Percentiles rank a stretch among this genome's conserved stretches.
phyloP scores from a whole-genome alignment of 2,113 vertebrate species.

The Heterotilapia buettikoferi region DNA sequence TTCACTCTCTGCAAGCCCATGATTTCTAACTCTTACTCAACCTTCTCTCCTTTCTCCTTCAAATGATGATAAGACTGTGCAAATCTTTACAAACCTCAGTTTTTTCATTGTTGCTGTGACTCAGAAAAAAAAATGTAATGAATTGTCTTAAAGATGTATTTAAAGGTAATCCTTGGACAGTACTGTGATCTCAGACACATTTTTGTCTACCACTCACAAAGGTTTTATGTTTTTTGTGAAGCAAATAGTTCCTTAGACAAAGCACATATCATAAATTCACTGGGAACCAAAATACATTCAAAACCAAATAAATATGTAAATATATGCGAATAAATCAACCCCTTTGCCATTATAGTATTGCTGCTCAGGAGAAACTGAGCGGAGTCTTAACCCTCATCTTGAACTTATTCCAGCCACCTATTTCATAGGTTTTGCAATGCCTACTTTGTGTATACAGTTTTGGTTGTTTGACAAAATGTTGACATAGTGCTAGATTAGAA shows the following conservation, averaged over 20 bases:
- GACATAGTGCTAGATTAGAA: not conserved
- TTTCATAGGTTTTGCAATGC: not conserved
- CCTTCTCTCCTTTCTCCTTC: not conserved
- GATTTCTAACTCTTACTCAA: not conserved
- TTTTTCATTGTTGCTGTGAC: not conserved
- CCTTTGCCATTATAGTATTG: not conserved
- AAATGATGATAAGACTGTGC: not conserved
- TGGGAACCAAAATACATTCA: not conserved
- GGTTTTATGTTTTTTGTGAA: not conserved
- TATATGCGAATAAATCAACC: not conserved
- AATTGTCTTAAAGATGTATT: not conserved
- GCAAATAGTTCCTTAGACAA: not conserved
- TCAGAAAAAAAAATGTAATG: not conserved
- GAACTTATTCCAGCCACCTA: not conserved
- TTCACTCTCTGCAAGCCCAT: not conserved
- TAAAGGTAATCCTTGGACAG: not conserved
- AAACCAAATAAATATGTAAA: not conserved
- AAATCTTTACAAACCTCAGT: not conserved
- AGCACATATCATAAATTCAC: not conserved
- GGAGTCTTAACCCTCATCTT: not conserved
- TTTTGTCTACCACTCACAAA: not conserved
- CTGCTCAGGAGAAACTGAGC: not conserved
- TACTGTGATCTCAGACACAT: not conserved
- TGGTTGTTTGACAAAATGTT: not conserved
- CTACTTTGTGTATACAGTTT: not conserved